Conservation (phyloP, 2,113 vertebrate genomes). For the Ammodytes marinus region DNA sequence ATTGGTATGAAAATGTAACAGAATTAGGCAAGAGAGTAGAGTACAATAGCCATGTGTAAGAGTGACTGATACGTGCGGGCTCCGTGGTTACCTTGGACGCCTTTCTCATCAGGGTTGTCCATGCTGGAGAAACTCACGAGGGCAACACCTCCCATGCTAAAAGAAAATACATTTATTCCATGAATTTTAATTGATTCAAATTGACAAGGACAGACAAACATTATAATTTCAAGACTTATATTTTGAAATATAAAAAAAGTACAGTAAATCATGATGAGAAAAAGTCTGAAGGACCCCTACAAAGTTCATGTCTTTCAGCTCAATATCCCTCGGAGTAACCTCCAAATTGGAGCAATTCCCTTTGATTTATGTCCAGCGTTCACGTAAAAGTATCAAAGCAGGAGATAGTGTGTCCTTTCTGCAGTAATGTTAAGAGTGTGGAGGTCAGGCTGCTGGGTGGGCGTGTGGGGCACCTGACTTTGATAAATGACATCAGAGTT, state of each 20-base stretch:
- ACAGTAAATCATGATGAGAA: background rate
- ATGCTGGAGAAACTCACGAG: slow-evolving; percentile 94
- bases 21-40: background rate
- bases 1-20: background rate
- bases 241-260: background rate
- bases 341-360: background rate
- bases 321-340: background rate
- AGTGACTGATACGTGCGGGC: background rate
- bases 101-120: slow-evolving; percentile 89
- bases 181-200: background rate
- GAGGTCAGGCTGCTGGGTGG: background rate
- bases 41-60: background rate
- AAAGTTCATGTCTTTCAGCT: background rate
- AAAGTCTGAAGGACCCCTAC: background rate
- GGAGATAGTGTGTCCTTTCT: background rate
- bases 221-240: background rate
- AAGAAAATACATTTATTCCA: slow-evolving; percentile 34
- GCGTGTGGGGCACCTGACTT: background rate
- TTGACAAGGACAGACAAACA: background rate
- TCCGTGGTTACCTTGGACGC: slow-evolving; percentile 86
- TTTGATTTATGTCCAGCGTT: background rate
- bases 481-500: background rate
- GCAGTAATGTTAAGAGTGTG: background rate
- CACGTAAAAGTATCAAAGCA: background rate
- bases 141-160: slow-evolving; percentile 93